phyloP scores from a whole-genome alignment of 2,888 invertebrate species.

The Lasioglossum pauxillum region DNA sequence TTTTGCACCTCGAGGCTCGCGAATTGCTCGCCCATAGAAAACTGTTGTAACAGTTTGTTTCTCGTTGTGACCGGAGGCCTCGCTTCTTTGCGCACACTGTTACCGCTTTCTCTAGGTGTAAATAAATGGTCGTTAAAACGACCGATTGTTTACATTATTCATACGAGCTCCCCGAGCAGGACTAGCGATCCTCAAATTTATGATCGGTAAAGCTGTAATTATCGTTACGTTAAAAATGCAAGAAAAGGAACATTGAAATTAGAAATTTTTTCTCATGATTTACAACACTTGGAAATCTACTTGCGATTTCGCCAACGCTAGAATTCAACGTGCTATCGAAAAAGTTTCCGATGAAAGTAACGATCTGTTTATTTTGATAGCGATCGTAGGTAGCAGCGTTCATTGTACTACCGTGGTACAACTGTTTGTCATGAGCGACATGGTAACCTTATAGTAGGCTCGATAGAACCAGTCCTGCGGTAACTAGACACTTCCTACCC shows the following conservation, averaged over 20 bases:
- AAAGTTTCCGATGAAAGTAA: not conserved
- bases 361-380: slow-evolving; percentile 4
- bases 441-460: slow-evolving; percentile 41
- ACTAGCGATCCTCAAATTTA: not conserved
- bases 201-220: not conserved
- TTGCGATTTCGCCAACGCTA: not conserved
- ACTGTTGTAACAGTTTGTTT: slow-evolving; percentile 56
- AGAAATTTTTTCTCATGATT: not conserved
- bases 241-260: not conserved
- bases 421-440: slow-evolving; percentile 16
- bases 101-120: slow-evolving; percentile 73
- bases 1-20: slow-evolving; percentile 51
- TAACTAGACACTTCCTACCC: slow-evolving; percentile 45
- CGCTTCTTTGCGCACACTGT: slow-evolving; percentile 14
- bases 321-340: not conserved
- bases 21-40: slow-evolving; percentile 51
- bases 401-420: not conserved
- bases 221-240: not conserved
- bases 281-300: not conserved
- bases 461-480: slow-evolving; percentile 28
- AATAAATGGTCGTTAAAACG: slow-evolving; percentile 62
- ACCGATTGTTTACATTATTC: slow-evolving; percentile 50
- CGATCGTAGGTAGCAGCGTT: not conserved
- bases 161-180: not conserved
- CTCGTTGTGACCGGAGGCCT: slow-evolving; percentile 51